These are phyloP conservation scores for Microctenopoma lineatum DNA, from an alignment of 2,797 vertebrate species.

Conservation along the genomic window DNA sequence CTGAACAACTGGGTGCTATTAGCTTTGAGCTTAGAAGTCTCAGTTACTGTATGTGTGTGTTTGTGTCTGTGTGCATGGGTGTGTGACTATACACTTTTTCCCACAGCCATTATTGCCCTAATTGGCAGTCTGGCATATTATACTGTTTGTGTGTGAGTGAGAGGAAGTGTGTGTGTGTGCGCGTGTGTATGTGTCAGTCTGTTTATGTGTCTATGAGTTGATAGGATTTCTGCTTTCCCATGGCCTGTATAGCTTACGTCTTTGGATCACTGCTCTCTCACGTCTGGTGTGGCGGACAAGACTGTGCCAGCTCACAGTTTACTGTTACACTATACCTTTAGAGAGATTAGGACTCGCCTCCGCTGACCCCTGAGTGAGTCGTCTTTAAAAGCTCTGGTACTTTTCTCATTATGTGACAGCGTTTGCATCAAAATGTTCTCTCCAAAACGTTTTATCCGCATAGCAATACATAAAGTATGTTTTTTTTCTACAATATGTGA, in stretches of 20 bases:
- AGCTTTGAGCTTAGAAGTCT: slow-evolving; percentile 69
- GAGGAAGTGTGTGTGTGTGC: slow-evolving; percentile 19
- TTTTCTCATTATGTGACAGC: slow-evolving; percentile 31
- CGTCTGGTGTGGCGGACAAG: slow-evolving; percentile 42
- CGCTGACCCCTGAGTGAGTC: slow-evolving; percentile 30
- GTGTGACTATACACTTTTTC: slow-evolving; percentile 34
- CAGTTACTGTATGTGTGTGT: slow-evolving; percentile 59
- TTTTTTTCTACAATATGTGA: slow-evolving; percentile 1
- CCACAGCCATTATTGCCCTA: slow-evolving; percentile 67
- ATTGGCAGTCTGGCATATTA: slow-evolving; percentile 60
- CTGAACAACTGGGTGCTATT: slow-evolving; percentile 78
- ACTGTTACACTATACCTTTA: slow-evolving; percentile 55
- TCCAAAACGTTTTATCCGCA: not conserved
- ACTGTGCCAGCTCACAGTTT: slow-evolving; percentile 50
- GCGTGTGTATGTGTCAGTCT: slow-evolving; percentile 4
- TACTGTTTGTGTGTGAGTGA: slow-evolving; percentile 51
- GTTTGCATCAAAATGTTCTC: slow-evolving; percentile 12
- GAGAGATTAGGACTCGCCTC: slow-evolving; percentile 39
- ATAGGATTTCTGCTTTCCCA: slow-evolving; percentile 67
- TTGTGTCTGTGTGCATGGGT: slow-evolving; percentile 22
- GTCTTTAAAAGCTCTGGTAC: slow-evolving; percentile 12
- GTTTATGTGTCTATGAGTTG: slow-evolving; percentile 29
- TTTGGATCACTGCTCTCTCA: slow-evolving; percentile 75
- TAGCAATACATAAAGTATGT: not conserved
- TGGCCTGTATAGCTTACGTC: slow-evolving; percentile 58